Evolutionary conservation across 2,797 vertebrate genomes (phyloP), one percentile per base, ranked within the genome.

Genomic region (Pagetopsis macropterus): DNA sequence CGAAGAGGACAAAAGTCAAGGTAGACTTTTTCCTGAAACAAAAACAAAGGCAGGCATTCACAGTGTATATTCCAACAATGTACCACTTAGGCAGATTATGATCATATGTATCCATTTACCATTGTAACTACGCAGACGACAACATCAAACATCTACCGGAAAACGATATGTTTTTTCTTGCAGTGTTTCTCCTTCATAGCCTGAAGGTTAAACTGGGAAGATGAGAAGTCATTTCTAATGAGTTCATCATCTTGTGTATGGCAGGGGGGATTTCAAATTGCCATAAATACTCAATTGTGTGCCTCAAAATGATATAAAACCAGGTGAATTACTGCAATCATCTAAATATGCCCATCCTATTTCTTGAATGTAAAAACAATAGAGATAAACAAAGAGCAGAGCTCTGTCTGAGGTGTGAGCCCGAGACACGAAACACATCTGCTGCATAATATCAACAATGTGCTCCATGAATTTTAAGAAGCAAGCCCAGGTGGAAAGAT

Each of bases 191-290:
- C 46, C 75, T 58, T 72, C 41, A 46, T 59, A 54, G 65, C 72
- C 69, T 74, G 69, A 79, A 84, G 82, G 81, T 83, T 71, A 80
- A 27, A 70, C 12, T 19, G 17, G 12, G 31, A 27, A 50, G 56
- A 85, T 70, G 40, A 50, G 58, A 70, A 88, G 70, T 82, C 23
- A 82, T 79, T 86, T 67, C 54, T 74, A 81, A 88, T 88, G 75
- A 88, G 81, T 80, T 90, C 70, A 79, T 70, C 84, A 84, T 77
- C 78, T 75, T 65, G 58, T 76, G 55, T 72, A 60, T 77, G 71
- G 59, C 67, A 76, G 27, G 19, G 70, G 48, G 64, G 40, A 50
- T 63, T 81, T 87, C 58, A 84, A 76, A 87, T 79, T 72, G 76
- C 65, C 69, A 80, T 75, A 83, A 86, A 85, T 82, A 79, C 57